phyloP scores from a whole-genome alignment of 2,797 vertebrate species.

The Sarcophilus harrisii region DNA sequence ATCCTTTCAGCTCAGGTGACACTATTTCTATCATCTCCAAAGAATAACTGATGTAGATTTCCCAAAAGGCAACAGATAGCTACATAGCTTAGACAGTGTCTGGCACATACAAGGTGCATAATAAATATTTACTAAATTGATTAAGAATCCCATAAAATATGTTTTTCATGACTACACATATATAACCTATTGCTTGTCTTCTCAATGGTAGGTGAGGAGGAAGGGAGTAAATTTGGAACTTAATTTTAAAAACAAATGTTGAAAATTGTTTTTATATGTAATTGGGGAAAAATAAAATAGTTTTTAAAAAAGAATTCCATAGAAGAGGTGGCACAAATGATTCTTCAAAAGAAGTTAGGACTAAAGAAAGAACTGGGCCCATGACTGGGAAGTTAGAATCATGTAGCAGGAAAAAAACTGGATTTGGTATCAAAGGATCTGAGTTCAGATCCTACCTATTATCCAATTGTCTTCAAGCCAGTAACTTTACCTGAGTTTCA shows the following conservation, averaged over 20 bases:
- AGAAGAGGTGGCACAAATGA: background rate
- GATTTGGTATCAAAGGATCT: background rate
- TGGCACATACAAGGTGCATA: background rate
- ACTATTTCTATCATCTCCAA: background rate
- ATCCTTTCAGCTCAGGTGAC: background rate
- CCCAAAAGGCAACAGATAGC: background rate
- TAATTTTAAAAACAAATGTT: background rate
- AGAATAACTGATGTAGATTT: background rate
- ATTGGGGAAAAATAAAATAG: background rate
- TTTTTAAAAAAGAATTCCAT: background rate
- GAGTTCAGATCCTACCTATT: background rate
- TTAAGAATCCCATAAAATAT: background rate
- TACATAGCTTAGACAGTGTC: background rate
- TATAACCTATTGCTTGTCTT: background rate
- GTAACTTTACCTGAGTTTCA: background rate
- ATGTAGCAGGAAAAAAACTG: background rate
- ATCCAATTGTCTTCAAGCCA: background rate
- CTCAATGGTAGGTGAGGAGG: no score
- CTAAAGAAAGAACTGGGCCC: background rate
- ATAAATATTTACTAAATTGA: background rate
- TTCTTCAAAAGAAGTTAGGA: background rate
- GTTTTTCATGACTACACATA: background rate
- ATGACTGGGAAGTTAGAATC: background rate
- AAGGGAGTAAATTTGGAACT: background rate
- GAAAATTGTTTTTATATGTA: background rate